These are phyloP conservation scores for Peribatodes rhomboidaria DNA, from an alignment of 2,888 invertebrate genomes.

Conservation along the genomic window DNA sequence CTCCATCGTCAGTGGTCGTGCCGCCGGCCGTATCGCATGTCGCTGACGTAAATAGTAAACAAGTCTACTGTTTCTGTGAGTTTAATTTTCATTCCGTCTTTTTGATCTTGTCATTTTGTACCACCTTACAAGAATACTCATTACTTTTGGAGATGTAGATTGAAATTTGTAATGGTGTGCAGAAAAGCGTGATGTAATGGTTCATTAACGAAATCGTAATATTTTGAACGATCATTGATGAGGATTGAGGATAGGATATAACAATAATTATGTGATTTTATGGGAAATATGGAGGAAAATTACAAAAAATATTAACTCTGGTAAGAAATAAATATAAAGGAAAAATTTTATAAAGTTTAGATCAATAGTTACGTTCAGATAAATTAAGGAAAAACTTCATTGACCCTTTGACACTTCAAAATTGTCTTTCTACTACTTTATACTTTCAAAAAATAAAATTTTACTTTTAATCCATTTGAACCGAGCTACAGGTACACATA, in stretches of 20 bases:
- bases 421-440: too few species aligned
- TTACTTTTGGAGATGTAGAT: constrained; percentile 26
- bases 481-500: too few species aligned
- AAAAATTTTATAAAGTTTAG: too few species aligned
- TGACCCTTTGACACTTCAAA: too few species aligned
- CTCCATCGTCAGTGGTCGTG: neutral
- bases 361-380: too few species aligned
- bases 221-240: neutral
- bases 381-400: too few species aligned
- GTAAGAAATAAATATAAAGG: too few species aligned
- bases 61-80: constrained; percentile 16
- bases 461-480: too few species aligned
- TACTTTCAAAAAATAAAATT: too few species aligned
- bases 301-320: too few species aligned
- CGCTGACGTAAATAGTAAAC: neutral
- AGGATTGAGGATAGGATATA: neutral
- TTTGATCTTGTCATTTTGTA: constrained; percentile 37
- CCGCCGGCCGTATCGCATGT: neutral
- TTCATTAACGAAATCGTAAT: constrained; percentile 6
- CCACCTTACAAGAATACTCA: constrained; percentile 30
- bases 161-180: constrained; percentile 22
- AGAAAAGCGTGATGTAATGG: constrained; percentile 16
- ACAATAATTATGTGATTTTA: neutral
- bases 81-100: constrained; percentile 36
- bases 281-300: too few species aligned